phyloP scores from a whole-genome alignment of 2,113 vertebrate genomes.

The Lophochroa leadbeateri region DNA sequence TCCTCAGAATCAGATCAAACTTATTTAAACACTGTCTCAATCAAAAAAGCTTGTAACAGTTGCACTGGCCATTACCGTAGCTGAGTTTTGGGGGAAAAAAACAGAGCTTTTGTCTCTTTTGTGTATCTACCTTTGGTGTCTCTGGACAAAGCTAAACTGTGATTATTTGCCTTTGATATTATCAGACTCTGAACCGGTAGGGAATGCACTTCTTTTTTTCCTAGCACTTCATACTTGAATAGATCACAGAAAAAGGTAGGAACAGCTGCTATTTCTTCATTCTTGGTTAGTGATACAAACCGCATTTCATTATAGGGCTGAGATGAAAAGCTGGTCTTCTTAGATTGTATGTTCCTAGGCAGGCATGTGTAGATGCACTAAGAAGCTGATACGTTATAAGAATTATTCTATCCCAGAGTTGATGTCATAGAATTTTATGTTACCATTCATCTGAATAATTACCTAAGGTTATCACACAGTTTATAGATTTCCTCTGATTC shows the following conservation, averaged over 20 bases:
- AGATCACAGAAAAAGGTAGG: not conserved
- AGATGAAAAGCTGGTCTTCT: constrained; percentile 6
- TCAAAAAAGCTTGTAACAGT: not conserved
- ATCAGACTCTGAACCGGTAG: not conserved
- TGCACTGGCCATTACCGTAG: not conserved
- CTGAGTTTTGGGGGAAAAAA: not conserved
- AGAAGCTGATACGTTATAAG: not conserved
- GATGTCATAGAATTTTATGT: not conserved
- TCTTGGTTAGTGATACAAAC: constrained; percentile 15
- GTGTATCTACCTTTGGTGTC: not conserved
- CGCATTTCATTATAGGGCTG: constrained; percentile 2
- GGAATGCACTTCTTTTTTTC: not conserved
- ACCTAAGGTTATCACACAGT: not conserved
- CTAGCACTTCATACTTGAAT: not conserved
- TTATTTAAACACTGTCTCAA: not conserved
- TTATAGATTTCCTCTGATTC: not conserved
- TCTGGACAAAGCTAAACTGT: not conserved
- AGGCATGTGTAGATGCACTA: not conserved
- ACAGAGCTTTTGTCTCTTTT: not conserved
- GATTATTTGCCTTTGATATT: not conserved
- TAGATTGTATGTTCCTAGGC: not conserved
- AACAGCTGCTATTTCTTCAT: constrained; percentile 34
- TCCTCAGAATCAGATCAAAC: not conserved
- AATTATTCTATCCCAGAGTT: not conserved
- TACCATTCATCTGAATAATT: not conserved